Percentiles rank a stretch among this genome's conserved stretches.
Evolutionary conservation across 2,888 invertebrate species (phyloP).

Genomic region (Pinctada fucata): DNA sequence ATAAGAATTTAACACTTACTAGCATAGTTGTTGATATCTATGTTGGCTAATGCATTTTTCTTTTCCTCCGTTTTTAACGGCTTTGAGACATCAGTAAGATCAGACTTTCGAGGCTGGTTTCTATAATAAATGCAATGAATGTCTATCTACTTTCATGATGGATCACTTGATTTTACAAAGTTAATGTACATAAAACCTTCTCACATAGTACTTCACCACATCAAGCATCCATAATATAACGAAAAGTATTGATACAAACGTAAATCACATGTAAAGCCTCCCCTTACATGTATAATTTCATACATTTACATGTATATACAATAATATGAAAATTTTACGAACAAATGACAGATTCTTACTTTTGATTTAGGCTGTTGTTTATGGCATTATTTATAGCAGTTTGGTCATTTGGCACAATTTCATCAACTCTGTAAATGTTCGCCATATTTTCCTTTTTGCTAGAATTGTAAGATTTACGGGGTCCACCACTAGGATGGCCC

Average conservation of each 20-base stretch:
- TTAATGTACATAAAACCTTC: no score
- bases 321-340: no score
- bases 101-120: conserved; percentile 63
- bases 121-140: conserved; percentile 39
- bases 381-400: conserved; percentile 80
- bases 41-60: conserved; percentile 79
- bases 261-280: no score
- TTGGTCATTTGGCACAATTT: conserved; percentile 80
- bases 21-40: conserved; percentile 80
- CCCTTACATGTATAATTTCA: no score
- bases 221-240: no score
- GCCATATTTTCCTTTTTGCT: conserved; percentile 69
- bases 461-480: conserved; percentile 53
- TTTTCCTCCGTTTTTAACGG: conserved; percentile 74
- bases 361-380: conserved; percentile 66
- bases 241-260: no score
- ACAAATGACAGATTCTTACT: conserved; percentile 53
- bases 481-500: conserved; percentile 44
- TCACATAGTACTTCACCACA: no score
- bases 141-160: not conserved
- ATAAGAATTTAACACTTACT: conserved; percentile 72
- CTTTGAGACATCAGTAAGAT: conserved; percentile 73
- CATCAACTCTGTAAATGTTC: conserved; percentile 79
- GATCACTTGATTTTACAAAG: no score
- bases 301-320: no score